Percentiles rank a stretch among this genome's conserved stretches.
Evolutionary conservation across 2,888 invertebrate species (phyloP).

Genomic region (Dryococelus australis): DNA sequence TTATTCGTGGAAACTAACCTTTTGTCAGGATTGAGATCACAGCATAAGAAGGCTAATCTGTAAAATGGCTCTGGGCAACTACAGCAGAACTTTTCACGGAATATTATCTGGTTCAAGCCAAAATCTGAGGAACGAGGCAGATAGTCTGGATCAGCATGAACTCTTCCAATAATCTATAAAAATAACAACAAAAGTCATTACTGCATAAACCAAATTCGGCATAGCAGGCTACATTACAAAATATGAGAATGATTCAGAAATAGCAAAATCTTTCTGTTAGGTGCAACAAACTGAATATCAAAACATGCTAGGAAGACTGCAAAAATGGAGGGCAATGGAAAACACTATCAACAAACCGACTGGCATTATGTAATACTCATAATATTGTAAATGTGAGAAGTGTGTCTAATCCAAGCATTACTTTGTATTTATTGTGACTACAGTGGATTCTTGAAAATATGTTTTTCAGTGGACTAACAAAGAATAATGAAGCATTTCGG

Average conservation of each 20-base stretch:
- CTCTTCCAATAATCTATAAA: slow-evolving; percentile 86
- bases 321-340: too few species aligned
- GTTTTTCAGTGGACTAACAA: too few species aligned
- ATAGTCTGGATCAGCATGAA: slow-evolving; percentile 94
- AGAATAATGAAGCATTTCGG: too few species aligned
- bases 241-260: neutral
- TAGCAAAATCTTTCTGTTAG: neutral
- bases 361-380: too few species aligned
- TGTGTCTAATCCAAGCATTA: too few species aligned
- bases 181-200: slow-evolving; percentile 30
- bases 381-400: too few species aligned
- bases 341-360: too few species aligned
- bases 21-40: slow-evolving; percentile 88
- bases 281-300: neutral
- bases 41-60: slow-evolving; percentile 87
- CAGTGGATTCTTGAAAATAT: too few species aligned
- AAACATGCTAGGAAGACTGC: neutral
- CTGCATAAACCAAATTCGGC: neutral
- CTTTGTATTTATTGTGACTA: too few species aligned
- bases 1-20: slow-evolving; percentile 62
- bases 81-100: slow-evolving; percentile 84
- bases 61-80: slow-evolving; percentile 88
- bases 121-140: slow-evolving; percentile 91
- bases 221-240: neutral
- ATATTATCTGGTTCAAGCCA: slow-evolving; percentile 86